Evolutionary conservation across 1,140 invertebrate species (phyloP), one percentile per base, ranked within the genome.

Genomic region (Drosophila quadrilineata): DNA sequence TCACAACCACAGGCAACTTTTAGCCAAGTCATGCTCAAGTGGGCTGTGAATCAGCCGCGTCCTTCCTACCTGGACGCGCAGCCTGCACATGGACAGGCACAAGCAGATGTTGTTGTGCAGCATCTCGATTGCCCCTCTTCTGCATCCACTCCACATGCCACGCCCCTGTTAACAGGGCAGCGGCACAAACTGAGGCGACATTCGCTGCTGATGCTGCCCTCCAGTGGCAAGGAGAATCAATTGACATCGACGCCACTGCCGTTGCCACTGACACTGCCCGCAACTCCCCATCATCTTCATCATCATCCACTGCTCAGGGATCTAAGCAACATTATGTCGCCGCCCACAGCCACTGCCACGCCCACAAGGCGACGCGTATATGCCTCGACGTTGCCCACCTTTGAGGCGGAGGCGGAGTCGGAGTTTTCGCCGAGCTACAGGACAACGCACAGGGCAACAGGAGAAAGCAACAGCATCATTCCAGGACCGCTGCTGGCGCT

Each of bases 21-120:
- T n/a, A n/a, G 46, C 26, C 5, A 75, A 79, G 50, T n/a, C n/a
- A 89, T 89, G 88, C 74, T 89, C 48, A 89, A 89, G 70, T 89
- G 88, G 88, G 82, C 88, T 33, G 75, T 89, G 36, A 87, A 85
- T 56, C 70, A 76, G 53, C 84, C 87, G 4, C 69, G 87, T 10
- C 75, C 68, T 24, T 86, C 84, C n/a, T 88, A 89, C 48, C 22
- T 82, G 52, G 68, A 26, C 21, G 17, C 8, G 26, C 26, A 36
- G 16, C 12, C 17, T 12, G 19, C n/a, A n/a, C n/a, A n/a, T n/a
- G n/a, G n/a, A n/a, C n/a, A n/a, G n/a, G n/a, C n/a, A n/a, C n/a
- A 6, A 21, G 43, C 8, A 8, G 70, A 73, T 14, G n/a, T 8
- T 49, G 17, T 3, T 28, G 26, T 2, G 10, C 17, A 6, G 2